Percentiles rank a stretch among this genome's conserved stretches.
phyloP scores from a whole-genome alignment of 2,113 vertebrate genomes.

The Semicossyphus pulcher region DNA sequence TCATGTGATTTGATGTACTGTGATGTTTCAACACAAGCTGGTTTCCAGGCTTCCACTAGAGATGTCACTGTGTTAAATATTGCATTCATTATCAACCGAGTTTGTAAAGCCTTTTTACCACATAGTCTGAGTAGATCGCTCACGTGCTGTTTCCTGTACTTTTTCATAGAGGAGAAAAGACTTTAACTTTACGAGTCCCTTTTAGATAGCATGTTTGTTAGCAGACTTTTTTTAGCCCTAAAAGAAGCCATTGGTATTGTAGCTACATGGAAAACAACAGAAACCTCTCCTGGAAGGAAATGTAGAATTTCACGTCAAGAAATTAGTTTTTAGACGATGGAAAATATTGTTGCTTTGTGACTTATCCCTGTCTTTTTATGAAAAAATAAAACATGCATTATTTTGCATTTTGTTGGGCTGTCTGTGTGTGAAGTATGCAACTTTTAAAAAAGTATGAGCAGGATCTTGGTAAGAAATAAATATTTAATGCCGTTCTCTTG shows the following conservation, averaged over 20 bases:
- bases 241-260: constrained; percentile 63
- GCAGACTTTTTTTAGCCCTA: constrained; percentile 38
- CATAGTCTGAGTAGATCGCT: constrained; percentile 66
- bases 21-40: constrained; percentile 68
- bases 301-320: constrained; percentile 63
- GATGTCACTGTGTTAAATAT: constrained; percentile 60
- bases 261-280: constrained; percentile 48
- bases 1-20: constrained; percentile 72
- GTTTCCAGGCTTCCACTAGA: constrained; percentile 63
- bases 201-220: constrained; percentile 66
- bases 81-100: constrained; percentile 59
- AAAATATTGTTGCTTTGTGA: constrained; percentile 78
- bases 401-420: constrained; percentile 43
- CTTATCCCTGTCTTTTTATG: constrained; percentile 78
- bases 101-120: constrained; percentile 76
- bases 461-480: constrained; percentile 45
- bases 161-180: constrained; percentile 59
- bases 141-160: constrained; percentile 60
- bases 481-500: constrained; percentile 52
- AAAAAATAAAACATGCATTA: constrained; percentile 73
- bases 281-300: constrained; percentile 53
- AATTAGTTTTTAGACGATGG: constrained; percentile 71
- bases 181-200: constrained; percentile 36
- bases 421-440: constrained; percentile 24
- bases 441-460: not conserved